Conservation (phyloP, 1,140 invertebrate genomes). For the Drusus annulatus region DNA sequence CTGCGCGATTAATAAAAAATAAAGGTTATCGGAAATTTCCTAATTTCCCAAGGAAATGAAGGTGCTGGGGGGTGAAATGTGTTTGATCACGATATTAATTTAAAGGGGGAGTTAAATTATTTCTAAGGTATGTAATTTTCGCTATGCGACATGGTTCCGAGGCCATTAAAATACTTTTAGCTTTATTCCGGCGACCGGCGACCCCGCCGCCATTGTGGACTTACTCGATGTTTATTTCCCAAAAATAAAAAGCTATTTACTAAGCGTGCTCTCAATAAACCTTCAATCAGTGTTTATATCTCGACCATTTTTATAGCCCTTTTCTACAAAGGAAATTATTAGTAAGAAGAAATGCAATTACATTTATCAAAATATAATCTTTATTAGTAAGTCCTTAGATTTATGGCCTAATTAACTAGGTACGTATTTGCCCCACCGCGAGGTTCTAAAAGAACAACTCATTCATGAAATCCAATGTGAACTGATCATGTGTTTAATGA, state of each 20-base stretch:
- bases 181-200: conserved; percentile 6
- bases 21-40: neutral
- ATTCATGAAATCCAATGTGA: too few relatives aligned
- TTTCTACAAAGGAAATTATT: conserved; percentile 16
- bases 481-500: too few relatives aligned
- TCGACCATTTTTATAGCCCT: conserved; percentile 5
- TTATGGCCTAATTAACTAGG: too few relatives aligned
- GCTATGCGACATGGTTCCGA: conserved; percentile 43
- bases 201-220: neutral
- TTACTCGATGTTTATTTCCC: conserved; percentile 41
- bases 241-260: conserved; percentile 29
- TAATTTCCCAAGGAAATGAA: conserved; percentile 19
- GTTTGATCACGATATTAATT: conserved; percentile 53
- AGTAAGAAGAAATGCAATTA: too few relatives aligned
- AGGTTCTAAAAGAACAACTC: too few relatives aligned
- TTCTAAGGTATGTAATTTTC: conserved; percentile 48
- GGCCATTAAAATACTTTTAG: neutral
- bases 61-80: conserved; percentile 32
- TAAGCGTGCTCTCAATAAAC: neutral
- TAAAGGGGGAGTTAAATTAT: conserved; percentile 41
- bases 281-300: conserved; percentile 25
- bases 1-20: conserved; percentile 24
- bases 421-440: too few relatives aligned
- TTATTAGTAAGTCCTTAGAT: too few relatives aligned
- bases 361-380: too few relatives aligned